Conservation (phyloP, 1,140 invertebrate genomes). For the Aplysia californica region DNA sequence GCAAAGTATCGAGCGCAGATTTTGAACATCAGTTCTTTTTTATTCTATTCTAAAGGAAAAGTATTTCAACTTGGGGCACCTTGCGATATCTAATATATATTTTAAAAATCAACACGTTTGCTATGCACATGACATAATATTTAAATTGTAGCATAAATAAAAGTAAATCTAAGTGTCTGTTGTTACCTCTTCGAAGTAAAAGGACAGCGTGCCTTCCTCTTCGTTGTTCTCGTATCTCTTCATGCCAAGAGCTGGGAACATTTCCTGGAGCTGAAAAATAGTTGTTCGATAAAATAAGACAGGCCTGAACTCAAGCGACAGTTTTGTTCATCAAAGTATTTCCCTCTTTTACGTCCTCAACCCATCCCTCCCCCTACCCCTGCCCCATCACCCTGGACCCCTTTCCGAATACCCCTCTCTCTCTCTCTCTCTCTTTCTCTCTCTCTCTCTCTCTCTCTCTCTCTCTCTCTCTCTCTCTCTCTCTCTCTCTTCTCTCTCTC, state of each 20-base stretch:
- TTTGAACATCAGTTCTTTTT: not conserved
- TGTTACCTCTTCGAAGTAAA: slow-evolving; percentile 79
- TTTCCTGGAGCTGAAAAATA: slow-evolving; percentile 33
- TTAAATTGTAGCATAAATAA: too few species aligned
- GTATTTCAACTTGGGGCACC: not conserved
- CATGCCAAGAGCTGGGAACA: slow-evolving; percentile 65
- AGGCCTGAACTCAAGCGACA: not conserved
- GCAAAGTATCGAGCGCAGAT: not conserved
- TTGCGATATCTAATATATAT: not conserved
- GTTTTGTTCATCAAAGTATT: too few species aligned
- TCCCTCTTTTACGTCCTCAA: too few species aligned
- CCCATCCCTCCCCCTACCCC: too few species aligned
- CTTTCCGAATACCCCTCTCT: too few species aligned
- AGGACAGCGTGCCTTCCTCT: slow-evolving; percentile 72
- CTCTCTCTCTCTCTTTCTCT: too few species aligned
- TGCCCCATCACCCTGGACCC: too few species aligned
- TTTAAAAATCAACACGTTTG: not conserved
- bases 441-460: too few species aligned
- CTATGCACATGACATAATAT: too few species aligned
- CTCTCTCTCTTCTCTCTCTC: too few species aligned
- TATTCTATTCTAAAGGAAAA: too few species aligned
- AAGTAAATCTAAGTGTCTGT: not conserved
- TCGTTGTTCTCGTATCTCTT: slow-evolving; percentile 79
- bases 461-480: too few species aligned
- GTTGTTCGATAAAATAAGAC: not conserved